Evolutionary conservation across 2,888 invertebrate species (phyloP).

Genomic region (Brachyopa scutellaris): DNA sequence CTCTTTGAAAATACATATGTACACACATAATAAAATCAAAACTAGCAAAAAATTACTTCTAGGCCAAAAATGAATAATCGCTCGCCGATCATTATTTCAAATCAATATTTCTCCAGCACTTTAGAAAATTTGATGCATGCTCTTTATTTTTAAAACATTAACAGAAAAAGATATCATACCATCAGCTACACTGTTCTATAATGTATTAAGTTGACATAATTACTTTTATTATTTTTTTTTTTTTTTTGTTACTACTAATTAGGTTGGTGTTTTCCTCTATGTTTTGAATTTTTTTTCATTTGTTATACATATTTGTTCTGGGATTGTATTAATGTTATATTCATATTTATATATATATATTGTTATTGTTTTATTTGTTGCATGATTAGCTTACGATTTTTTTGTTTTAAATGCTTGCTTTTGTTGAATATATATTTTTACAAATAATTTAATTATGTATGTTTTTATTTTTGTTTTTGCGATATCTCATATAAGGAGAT

Average conservation of each 20-base stretch:
- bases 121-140: constrained; percentile 25
- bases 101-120: constrained; percentile 46
- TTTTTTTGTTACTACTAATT: constrained; percentile 43
- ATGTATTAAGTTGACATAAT: constrained; percentile 45
- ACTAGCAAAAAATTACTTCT: constrained; percentile 13
- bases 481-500: constrained; percentile 26
- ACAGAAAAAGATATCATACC: constrained; percentile 49
- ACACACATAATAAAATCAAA: too few relatives aligned
- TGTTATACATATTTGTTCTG: constrained; percentile 20
- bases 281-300: constrained; percentile 34
- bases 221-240: constrained; percentile 39
- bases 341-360: too few relatives aligned
- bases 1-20: too few relatives aligned
- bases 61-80: constrained; percentile 17
- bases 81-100: background rate
- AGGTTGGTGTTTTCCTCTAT: constrained; percentile 65
- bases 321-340: constrained; percentile 46
- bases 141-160: constrained; percentile 45
- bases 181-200: constrained; percentile 37
- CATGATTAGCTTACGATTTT: constrained; percentile 19
- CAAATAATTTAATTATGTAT: constrained; percentile 59
- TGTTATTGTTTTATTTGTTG: constrained; percentile 2
- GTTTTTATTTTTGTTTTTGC: constrained; percentile 5
- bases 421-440: constrained; percentile 38
- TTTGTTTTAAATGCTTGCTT: constrained; percentile 26